Percentiles rank a stretch among this genome's conserved stretches.
Evolutionary conservation across 2,113 vertebrate genomes (phyloP).

Genomic region (Apus apus): DNA sequence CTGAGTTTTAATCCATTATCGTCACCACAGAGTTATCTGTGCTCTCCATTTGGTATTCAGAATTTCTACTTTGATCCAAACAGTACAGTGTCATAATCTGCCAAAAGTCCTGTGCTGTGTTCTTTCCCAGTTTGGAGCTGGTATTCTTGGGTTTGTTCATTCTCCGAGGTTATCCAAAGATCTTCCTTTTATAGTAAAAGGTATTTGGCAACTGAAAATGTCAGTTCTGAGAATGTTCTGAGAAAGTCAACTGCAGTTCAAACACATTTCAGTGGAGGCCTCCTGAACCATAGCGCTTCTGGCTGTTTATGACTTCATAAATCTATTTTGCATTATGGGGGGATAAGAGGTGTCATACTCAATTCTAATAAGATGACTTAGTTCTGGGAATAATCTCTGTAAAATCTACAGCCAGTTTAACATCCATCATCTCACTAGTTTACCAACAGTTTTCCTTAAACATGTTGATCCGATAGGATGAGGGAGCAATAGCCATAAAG

Average conservation of each 20-base stretch:
- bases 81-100: neutral
- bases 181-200: neutral
- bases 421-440: neutral
- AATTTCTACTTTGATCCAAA: neutral
- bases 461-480: too few relatives aligned
- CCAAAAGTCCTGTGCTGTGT: neutral
- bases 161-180: neutral
- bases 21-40: neutral
- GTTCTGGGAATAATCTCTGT: neutral
- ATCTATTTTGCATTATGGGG: neutral
- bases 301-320: neutral
- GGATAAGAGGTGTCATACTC: neutral
- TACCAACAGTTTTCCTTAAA: neutral
- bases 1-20: neutral
- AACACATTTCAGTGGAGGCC: neutral
- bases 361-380: neutral
- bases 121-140: neutral
- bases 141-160: neutral
- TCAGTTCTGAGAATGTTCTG: neutral
- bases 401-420: neutral
- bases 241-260: neutral
- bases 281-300: neutral
- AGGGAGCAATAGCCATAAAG: too few relatives aligned
- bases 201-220: neutral
- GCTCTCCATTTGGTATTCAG: neutral